A percentile compares a stretch with the other conserved stretches of the same genome.
Evolutionary conservation across 2,113 vertebrate genomes (phyloP).

Genomic region (Thermophis baileyi): DNA sequence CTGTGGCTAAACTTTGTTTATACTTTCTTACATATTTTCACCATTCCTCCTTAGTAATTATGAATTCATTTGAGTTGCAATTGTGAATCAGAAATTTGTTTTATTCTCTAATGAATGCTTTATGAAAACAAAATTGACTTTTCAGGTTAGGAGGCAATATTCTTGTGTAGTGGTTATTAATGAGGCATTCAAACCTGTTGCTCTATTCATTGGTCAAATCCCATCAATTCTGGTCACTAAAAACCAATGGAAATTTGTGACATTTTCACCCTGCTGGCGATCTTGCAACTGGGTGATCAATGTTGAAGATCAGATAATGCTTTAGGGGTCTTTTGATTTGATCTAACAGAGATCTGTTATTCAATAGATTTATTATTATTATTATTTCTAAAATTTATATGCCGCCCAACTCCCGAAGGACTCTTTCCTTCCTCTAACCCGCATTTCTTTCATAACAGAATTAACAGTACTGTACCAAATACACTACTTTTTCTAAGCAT

Average conservation of each 20-base stretch:
- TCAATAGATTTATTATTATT: background rate
- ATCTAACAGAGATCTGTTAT: background rate
- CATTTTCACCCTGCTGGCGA: background rate
- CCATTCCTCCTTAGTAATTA: background rate
- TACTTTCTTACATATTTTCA: background rate
- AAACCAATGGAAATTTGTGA: background rate
- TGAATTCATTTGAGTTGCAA: background rate
- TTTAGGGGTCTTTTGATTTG: background rate
- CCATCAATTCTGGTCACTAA: background rate
- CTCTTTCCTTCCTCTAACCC: too few species aligned
- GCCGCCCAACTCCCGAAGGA: too few species aligned
- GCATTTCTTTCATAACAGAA: background rate
- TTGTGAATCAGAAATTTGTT: background rate
- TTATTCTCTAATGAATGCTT: background rate
- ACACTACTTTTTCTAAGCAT: background rate
- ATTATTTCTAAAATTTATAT: too few species aligned
- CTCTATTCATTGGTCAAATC: background rate
- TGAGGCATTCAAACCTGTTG: background rate
- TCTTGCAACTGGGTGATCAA: background rate
- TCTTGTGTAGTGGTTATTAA: background rate
- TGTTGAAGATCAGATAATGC: background rate
- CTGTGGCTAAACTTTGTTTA: background rate
- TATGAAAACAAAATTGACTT: background rate
- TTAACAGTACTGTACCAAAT: background rate
- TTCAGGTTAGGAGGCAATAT: background rate